A percentile compares a stretch with the other conserved stretches of the same genome.
phyloP scores from a whole-genome alignment of 2,113 vertebrate genomes.

The Hucho hucho region DNA sequence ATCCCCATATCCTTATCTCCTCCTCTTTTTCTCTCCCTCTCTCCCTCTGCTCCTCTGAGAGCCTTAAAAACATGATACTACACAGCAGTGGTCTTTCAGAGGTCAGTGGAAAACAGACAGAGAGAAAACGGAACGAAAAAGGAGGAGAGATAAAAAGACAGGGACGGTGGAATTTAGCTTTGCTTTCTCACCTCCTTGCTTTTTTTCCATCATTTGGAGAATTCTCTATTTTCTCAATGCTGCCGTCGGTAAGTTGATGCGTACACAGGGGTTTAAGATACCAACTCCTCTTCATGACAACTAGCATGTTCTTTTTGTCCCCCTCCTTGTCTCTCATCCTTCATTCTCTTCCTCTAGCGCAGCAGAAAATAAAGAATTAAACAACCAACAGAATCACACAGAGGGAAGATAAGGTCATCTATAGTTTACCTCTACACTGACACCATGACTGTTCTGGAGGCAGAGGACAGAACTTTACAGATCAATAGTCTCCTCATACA shows the following conservation, averaged over 20 bases:
- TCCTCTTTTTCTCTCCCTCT: too few relatives aligned
- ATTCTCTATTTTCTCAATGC: constrained; percentile 42
- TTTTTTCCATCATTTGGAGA: constrained; percentile 3
- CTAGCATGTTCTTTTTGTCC: constrained; percentile 45
- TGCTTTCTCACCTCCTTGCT: too few relatives aligned
- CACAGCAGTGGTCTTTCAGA: constrained; percentile 77
- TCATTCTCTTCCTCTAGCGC: background rate
- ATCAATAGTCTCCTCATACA: constrained; percentile 50
- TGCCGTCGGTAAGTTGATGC: constrained; percentile 37
- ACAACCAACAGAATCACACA: constrained; percentile 49
- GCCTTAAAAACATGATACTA: constrained; percentile 84
- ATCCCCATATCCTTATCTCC: constrained; percentile 16
- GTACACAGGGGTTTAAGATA: constrained; percentile 49
- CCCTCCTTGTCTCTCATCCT: too few relatives aligned
- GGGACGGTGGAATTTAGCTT: constrained; percentile 8
- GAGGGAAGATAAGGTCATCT: constrained; percentile 62
- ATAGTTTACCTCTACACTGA: constrained; percentile 58
- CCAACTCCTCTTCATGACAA: constrained; percentile 29
- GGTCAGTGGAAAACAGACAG: constrained; percentile 45
- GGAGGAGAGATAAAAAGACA: constrained; percentile 20
- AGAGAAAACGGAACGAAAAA: constrained; percentile 5
- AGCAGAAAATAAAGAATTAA: constrained; percentile 60
- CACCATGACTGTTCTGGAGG: background rate
- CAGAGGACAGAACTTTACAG: background rate
- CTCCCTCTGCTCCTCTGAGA: constrained; percentile 68